These are phyloP conservation scores for Campoletis sonorensis DNA, from an alignment of 1,140 invertebrate species.

Conservation along the genomic window DNA sequence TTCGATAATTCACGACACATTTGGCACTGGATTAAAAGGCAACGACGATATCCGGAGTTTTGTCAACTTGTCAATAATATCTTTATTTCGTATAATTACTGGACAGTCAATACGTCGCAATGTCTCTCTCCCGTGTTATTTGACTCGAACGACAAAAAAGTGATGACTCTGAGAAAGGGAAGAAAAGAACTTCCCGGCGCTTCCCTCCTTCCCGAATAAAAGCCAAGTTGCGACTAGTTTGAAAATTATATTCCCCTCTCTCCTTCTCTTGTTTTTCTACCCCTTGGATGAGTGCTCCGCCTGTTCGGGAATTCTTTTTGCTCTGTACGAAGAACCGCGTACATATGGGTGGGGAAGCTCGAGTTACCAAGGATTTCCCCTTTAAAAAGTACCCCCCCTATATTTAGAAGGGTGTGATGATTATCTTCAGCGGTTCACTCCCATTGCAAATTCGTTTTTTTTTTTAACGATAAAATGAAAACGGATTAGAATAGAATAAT, in stretches of 20 bases:
- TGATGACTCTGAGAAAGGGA: no score
- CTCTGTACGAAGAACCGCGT: slow-evolving; percentile 22
- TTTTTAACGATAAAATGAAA: no score
- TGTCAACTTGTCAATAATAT: no score
- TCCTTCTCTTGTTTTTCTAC: slow-evolving; percentile 47
- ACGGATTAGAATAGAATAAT: neutral
- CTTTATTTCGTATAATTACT: no score
- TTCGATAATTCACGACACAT: no score
- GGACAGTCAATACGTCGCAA: no score
- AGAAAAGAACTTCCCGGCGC: no score
- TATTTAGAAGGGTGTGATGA: neutral
- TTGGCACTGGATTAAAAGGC: no score
- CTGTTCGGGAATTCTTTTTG: neutral
- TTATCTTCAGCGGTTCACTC: neutral
- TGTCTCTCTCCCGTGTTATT: no score
- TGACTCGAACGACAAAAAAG: no score
- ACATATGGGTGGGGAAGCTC: neutral
- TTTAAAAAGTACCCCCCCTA: neutral
- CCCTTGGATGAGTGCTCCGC: slow-evolving; percentile 10
- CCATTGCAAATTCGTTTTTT: slow-evolving; percentile 4
- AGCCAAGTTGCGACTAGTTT: slow-evolving; percentile 65
- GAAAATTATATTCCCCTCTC: slow-evolving; percentile 51
- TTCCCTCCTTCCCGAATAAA: slow-evolving; percentile 48
- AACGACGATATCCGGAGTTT: no score
- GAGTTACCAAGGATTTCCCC: neutral